Evolutionary conservation across 1,140 invertebrate genomes (phyloP), one percentile per base, ranked within the genome.

Genomic region (Bemisia tabaci): DNA sequence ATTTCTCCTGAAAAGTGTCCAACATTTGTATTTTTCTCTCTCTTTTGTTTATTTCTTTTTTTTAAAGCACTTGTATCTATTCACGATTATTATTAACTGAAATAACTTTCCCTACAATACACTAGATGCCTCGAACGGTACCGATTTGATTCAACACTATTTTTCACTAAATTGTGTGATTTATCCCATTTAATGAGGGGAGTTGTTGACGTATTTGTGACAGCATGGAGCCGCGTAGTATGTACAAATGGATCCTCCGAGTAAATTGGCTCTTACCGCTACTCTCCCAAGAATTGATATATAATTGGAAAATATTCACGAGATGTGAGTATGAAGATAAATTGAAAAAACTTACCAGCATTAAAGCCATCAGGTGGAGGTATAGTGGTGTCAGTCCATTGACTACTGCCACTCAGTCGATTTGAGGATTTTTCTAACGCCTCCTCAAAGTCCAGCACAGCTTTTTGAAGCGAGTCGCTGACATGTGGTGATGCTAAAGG

Each of bases 391-490:
- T 48, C 33, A 48, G 33, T 48, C 33, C 33, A 48, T 17, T 48
- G 33, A 48, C 33, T 48, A 48, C 33, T 48, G 33, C 33, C 33
- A 48, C 33, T 48, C 5, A 48, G 33, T 48, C 33, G 33, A 48
- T 48, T 5, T 48, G 67, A 66, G 24, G 84, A 81, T 66, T 81
- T 77, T 67, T 82, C 81, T 69, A 88, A 77, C 22, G 85, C 85
- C 62, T 84, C 82, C 74, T 90, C 87, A 74, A 90, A 90, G 72
- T 89, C 87, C 21, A 80, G 24, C 1, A 72, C 69, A 2, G 71
- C 71, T 63, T 68, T 66, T 23, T 70, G 68, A n/a, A 69, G 60
- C 12, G 60, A 68, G 39, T 68, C 65, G 59, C 61, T 25, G 2
- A 69, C 65, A 26, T 27, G 67, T 24, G 26, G 27, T 26, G 64